Evolutionary conservation across 2,888 invertebrate genomes (phyloP).

Genomic region (Aricia artaxerxes): DNA sequence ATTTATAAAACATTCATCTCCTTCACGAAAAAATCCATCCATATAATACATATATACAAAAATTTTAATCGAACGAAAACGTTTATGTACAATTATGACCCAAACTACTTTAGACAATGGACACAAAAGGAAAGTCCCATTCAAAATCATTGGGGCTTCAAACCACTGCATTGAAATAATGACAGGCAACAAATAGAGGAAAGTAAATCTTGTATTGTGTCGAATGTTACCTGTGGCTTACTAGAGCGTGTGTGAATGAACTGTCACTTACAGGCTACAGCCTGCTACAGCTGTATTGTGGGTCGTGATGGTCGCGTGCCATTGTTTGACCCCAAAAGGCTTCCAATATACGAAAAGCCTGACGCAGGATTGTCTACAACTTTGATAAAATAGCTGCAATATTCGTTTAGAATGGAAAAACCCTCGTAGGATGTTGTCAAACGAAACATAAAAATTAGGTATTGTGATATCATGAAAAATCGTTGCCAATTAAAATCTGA

Average conservation of each 20-base stretch:
- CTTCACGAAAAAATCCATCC: neutral
- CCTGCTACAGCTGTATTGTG: neutral
- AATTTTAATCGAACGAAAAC: neutral
- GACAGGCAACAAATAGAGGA: conserved; percentile 72
- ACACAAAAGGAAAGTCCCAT: conserved; percentile 55
- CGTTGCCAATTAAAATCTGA: no score
- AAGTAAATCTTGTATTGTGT: conserved; percentile 61
- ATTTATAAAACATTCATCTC: neutral
- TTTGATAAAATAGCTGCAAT: neutral
- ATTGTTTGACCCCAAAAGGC: neutral
- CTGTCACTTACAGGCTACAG: conserved; percentile 29
- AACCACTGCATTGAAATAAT: conserved; percentile 62
- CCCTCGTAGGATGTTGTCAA: no score
- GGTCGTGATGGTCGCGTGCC: neutral
- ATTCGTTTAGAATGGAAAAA: no score
- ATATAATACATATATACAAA: neutral
- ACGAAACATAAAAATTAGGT: no score
- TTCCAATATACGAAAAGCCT: neutral
- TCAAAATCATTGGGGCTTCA: conserved; percentile 64
- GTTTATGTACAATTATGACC: conserved; percentile 18
- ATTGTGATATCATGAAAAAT: no score
- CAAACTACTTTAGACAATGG: conserved; percentile 38
- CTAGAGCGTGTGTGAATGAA: conserved; percentile 46
- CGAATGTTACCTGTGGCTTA: conserved; percentile 46
- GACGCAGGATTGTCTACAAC: neutral